These are phyloP conservation scores for Corbicula japonica DNA, from an alignment of 2,888 invertebrate genomes.

Conservation along the genomic window DNA sequence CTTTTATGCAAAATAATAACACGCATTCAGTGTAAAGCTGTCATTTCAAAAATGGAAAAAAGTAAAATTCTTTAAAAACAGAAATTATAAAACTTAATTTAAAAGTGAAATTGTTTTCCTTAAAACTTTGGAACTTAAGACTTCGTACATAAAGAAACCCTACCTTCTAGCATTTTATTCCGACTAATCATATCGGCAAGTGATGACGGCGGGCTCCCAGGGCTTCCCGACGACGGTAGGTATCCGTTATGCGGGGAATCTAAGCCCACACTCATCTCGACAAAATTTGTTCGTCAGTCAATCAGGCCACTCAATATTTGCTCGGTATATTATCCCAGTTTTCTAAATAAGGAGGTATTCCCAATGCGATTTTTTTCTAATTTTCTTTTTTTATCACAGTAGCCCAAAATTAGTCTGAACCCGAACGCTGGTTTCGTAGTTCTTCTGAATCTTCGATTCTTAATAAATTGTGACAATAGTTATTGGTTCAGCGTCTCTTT, in stretches of 20 bases:
- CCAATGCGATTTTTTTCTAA: conserved; percentile 35
- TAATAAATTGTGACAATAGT: conserved; percentile 64
- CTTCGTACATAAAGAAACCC: conserved; percentile 12
- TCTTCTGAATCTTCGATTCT: conserved; percentile 55
- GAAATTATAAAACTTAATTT: neutral
- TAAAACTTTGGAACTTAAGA: neutral
- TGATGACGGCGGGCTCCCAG: conserved; percentile 72
- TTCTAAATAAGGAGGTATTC: conserved; percentile 27
- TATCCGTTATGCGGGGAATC: conserved; percentile 58
- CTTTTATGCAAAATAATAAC: too few species aligned
- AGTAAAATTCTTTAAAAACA: too few species aligned
- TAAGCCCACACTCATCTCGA: conserved; percentile 58
- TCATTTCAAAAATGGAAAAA: too few species aligned
- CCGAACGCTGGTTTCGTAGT: conserved; percentile 40
- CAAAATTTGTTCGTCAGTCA: neutral
- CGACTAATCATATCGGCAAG: conserved; percentile 82
- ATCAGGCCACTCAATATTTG: conserved; percentile 10
- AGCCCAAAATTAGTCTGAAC: conserved; percentile 24
- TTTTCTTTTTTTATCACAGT: conserved; percentile 21
- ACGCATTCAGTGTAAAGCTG: too few species aligned
- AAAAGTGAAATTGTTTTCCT: neutral
- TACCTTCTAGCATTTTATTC: conserved; percentile 84
- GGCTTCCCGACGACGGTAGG: conserved; percentile 58
- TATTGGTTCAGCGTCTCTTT: conserved; percentile 38
- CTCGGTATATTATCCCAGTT: conserved; percentile 33